Base-by-base conservation (phyloP, 1,140 invertebrate species). In the Lutraria rhynchaena region DNA sequence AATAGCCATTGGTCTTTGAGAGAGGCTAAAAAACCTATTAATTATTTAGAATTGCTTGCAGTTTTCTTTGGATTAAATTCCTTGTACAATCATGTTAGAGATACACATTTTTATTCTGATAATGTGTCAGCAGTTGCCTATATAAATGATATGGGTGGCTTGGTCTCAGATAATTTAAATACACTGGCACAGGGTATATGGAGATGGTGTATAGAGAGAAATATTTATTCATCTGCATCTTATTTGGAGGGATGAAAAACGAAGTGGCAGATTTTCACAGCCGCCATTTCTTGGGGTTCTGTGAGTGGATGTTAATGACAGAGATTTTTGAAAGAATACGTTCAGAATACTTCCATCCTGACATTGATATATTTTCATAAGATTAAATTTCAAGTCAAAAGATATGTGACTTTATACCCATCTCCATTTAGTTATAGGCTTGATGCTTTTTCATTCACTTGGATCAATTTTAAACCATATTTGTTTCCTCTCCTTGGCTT, bases 101-200 rank as follows among this genome's bases (percentile, higher is more conserved):
- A 67, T 57, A 35, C 22, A n/a, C 49, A 69, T 78, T 24, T 67
- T 27, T 60, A 57, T 13, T 78, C 61, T 0, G 61, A 78, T n/a
- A 78, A 78, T 57, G 22, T 49, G 19, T 24, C 49, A 19, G 75
- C 61, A 29, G 41, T 67, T 1, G 15, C 71, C 24, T 78, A 69
- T 78, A 33, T 78, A 5, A 69, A 67, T 78, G 63, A 78, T 35
- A 22, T 78, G 19, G 76, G 76, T 4, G 76, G 76, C 11, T 69
- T 78, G 61, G 24, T 49, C 1, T 78, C 49, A 15, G n/a, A 41
- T 37, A 3, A 19, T 2, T 41, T 31, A 33, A 55, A 85, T 78
- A 0, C 5, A 5, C 69, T 78, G n/a, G 76, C 76, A 57, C 51
- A 41, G 31, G 13, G 46, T 9, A 46, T 78, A 19, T 78, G 76